These are phyloP conservation scores for Bellardia pandia DNA, from an alignment of 2,888 invertebrate genomes.

Conservation along the genomic window DNA sequence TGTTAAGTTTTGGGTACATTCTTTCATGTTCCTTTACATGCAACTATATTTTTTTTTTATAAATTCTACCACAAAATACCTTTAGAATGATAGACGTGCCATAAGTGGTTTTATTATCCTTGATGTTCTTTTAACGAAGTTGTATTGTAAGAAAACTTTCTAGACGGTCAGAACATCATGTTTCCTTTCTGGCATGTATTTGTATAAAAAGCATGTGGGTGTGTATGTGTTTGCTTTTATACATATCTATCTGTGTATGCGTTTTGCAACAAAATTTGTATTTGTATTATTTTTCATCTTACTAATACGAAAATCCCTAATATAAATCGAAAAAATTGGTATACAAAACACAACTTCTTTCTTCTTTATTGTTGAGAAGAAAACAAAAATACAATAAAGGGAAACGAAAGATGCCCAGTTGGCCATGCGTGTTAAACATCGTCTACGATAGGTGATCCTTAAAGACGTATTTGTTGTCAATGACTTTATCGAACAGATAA, in stretches of 20 bases:
- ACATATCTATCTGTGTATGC: slow-evolving; percentile 17
- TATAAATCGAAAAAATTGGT: slow-evolving; percentile 48
- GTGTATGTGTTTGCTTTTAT: background rate
- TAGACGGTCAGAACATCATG: slow-evolving; percentile 68
- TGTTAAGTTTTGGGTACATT: slow-evolving; percentile 41
- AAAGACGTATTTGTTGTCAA: no score
- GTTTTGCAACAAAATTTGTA: slow-evolving; percentile 40
- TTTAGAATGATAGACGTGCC: slow-evolving; percentile 72
- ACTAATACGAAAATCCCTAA: slow-evolving; percentile 57
- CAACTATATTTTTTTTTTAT: background rate
- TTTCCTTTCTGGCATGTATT: slow-evolving; percentile 1
- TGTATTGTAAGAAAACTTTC: slow-evolving; percentile 72
- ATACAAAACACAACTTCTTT: slow-evolving; percentile 51
- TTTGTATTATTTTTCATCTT: slow-evolving; percentile 47
- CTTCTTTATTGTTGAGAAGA: slow-evolving; percentile 44
- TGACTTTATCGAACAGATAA: no score
- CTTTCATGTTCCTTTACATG: slow-evolving; percentile 32
- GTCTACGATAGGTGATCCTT: no score
- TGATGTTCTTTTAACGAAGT: slow-evolving; percentile 72
- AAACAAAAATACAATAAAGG: slow-evolving; percentile 20
- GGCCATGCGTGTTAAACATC: no score
- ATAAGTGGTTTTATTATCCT: slow-evolving; percentile 72
- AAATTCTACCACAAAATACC: slow-evolving; percentile 66
- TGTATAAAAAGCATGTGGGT: background rate
- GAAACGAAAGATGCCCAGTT: slow-evolving; percentile 11